Conservation (phyloP, 2,888 invertebrate genomes). For the Liopterus haemorrhoidalis region DNA sequence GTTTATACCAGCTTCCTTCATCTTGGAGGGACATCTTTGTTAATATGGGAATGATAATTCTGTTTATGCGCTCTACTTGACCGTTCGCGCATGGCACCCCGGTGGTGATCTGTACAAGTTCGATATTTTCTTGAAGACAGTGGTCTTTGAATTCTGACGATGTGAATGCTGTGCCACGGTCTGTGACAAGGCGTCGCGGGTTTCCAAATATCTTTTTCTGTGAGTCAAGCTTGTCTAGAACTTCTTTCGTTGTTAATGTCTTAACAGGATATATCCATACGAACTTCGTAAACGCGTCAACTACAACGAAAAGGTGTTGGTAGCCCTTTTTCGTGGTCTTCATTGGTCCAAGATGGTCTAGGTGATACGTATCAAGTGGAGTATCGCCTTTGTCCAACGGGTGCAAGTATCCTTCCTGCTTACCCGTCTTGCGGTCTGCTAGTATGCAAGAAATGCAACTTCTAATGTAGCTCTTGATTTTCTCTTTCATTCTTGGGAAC, state of each 20-base stretch:
- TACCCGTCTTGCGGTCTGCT: conserved; percentile 22
- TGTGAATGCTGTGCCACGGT: conserved; percentile 18
- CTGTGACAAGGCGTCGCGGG: conserved; percentile 15
- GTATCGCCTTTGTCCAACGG: conserved; percentile 20
- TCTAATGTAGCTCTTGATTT: conserved; percentile 17
- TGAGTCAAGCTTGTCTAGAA: conserved; percentile 13
- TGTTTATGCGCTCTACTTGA: conserved; percentile 23
- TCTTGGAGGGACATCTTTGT: conserved; percentile 20
- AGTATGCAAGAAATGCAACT: conserved; percentile 23
- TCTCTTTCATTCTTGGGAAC: conserved; percentile 23
- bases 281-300: conserved; percentile 22
- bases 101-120: conserved; percentile 19
- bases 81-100: conserved; percentile 25
- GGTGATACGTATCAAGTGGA: conserved; percentile 18
- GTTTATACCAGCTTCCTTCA: conserved; percentile 20
- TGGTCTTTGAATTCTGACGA: conserved; percentile 12
- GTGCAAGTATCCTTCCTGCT: conserved; percentile 13
- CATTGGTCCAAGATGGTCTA: conserved; percentile 24
- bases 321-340: conserved; percentile 17
- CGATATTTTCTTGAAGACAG: conserved; percentile 17
- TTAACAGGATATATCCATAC: conserved; percentile 23
- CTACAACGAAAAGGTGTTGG: conserved; percentile 21
- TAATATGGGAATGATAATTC: conserved; percentile 23
- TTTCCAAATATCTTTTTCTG: conserved; percentile 19
- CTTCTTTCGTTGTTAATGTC: conserved; percentile 16